phyloP scores from a whole-genome alignment of 2,113 vertebrate genomes.

The Mustela lutreola region DNA sequence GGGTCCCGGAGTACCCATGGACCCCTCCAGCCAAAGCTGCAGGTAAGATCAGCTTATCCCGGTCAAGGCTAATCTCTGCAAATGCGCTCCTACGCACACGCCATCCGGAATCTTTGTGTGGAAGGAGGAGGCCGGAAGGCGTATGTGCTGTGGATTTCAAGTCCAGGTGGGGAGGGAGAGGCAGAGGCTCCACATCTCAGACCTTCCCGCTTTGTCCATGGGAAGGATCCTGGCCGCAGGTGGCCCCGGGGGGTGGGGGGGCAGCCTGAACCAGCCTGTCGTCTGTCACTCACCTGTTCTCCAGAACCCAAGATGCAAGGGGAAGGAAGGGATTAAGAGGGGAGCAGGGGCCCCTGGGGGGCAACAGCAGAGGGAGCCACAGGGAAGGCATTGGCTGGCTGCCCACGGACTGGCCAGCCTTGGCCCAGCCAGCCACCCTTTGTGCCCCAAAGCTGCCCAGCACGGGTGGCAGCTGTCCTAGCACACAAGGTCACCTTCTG shows the following conservation, averaged over 20 bases:
- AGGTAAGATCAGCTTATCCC: neutral
- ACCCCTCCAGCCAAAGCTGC: neutral
- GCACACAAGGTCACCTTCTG: constrained; percentile 83
- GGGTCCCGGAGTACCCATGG: neutral
- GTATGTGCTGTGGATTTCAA: neutral
- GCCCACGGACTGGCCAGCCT: constrained; percentile 53
- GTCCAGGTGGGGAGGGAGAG: neutral
- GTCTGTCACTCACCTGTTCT: constrained; percentile 68
- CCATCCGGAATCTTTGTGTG: neutral
- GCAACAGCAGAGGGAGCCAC: constrained; percentile 47
- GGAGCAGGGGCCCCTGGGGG: neutral
- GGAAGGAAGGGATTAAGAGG: constrained; percentile 77
- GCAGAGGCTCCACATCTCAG: neutral
- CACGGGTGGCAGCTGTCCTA: constrained; percentile 78
- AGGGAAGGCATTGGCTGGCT: constrained; percentile 64
- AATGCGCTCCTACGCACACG: neutral
- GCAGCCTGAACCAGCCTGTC: constrained; percentile 22
- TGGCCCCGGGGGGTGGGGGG: neutral
- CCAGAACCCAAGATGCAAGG: constrained; percentile 4
- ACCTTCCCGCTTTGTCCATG: neutral
- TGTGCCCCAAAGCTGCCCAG: constrained; percentile 75
- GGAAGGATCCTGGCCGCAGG: neutral
- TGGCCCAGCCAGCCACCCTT: constrained; percentile 64
- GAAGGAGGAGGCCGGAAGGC: neutral
- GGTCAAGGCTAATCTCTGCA: neutral